These are phyloP conservation scores for Cerceris ruficornis DNA, from an alignment of 2,888 invertebrate genomes.

Conservation along the genomic window DNA sequence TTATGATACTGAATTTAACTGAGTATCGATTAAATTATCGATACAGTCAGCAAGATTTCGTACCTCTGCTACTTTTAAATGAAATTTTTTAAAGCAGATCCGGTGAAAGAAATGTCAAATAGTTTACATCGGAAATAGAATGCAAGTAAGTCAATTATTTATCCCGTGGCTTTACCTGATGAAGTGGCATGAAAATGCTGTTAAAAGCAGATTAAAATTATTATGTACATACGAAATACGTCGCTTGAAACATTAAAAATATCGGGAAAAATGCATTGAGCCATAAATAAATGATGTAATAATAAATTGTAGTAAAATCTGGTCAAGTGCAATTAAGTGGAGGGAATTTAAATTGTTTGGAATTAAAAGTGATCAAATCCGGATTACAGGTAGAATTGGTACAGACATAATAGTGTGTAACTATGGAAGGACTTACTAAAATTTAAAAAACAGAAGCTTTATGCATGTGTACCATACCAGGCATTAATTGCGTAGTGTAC, in stretches of 20 bases:
- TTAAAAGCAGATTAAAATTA: background rate
- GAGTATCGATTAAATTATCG: no score
- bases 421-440: conserved; percentile 4
- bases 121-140: background rate
- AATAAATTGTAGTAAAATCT: background rate
- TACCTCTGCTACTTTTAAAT: background rate
- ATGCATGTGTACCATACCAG: background rate
- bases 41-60: no score
- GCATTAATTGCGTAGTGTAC: conserved; percentile 1
- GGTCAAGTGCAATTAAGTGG: background rate
- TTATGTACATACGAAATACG: background rate
- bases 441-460: background rate
- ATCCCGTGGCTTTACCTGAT: background rate
- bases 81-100: background rate
- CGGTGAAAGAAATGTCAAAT: background rate
- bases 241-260: background rate
- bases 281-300: background rate
- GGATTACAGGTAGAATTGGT: background rate
- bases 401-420: background rate
- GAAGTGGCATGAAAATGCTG: background rate
- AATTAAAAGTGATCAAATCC: background rate
- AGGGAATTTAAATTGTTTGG: background rate
- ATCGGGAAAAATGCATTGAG: background rate
- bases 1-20: no score
- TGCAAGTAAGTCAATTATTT: background rate